A percentile compares a stretch with the other conserved stretches of the same genome.
phyloP scores from a whole-genome alignment of 2,113 vertebrate species.

The Nannospalax galili region DNA sequence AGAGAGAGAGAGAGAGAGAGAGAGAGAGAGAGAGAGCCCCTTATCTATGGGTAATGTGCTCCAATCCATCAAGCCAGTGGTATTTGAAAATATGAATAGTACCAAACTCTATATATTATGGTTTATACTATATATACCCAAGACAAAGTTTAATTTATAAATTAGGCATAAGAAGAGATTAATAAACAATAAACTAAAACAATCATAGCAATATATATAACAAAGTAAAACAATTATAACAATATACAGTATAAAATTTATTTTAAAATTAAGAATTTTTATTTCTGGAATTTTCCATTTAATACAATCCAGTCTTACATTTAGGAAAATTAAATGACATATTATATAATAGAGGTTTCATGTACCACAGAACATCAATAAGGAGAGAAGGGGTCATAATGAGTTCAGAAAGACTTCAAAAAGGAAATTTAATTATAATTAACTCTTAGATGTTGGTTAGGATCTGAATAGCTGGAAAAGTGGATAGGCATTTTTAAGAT shows the following conservation, averaged over 20 bases:
- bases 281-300: background rate
- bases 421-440: conserved; percentile 10
- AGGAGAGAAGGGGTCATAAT: background rate
- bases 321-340: conserved; percentile 23
- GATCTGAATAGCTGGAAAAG: conserved; percentile 2
- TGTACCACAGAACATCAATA: conserved; percentile 17
- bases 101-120: background rate
- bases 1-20: no score
- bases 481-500: background rate
- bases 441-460: background rate
- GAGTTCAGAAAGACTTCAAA: conserved; percentile 31
- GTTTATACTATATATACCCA: background rate
- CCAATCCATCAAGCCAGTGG: background rate
- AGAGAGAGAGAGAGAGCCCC: no score
- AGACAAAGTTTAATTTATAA: background rate
- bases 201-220: background rate
- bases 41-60: background rate
- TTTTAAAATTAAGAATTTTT: background rate
- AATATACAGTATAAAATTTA: background rate
- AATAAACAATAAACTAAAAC: background rate
- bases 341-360: background rate
- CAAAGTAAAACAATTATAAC: background rate
- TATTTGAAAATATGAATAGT: background rate
- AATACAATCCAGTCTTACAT: background rate
- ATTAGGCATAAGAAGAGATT: background rate